Base-by-base conservation (phyloP, 1,140 invertebrate species). In the Leptonema lineaticorne region DNA sequence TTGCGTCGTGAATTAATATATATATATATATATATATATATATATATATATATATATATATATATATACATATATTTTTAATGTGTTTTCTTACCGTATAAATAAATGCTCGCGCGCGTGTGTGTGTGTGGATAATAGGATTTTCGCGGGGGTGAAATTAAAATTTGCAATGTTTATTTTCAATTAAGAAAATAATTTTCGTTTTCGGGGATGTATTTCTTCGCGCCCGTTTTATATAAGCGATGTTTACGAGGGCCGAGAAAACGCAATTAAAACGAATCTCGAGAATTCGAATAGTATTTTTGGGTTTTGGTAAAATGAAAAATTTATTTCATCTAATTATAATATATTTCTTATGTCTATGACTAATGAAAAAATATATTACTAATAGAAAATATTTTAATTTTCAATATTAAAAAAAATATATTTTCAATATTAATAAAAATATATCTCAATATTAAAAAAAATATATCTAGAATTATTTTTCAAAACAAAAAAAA, bases 111-210 rank as follows among this genome's bases (percentile, higher is more conserved):
- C 20, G 27, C 14, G n/a, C 22, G 8, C 22, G 14, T 24, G 18
- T 8, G 4, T 26, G 5, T 8, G 50, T 26, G 37, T 45, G 16
- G 11, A 45, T 53, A 53, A 26, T 26, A 24, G 50, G 2, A 53
- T 26, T 24, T 9, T 14, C 5, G 11, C 4, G 46, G 24, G 46
- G 9, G 11, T 22, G 20, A 20, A 24, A 22, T 26, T 7, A 53
- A 53, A 53, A 53, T 53, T 53, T 53, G 50, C 6, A 8, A 53
- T 53, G 50, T 53, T 53, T 26, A 53, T 53, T 53, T 53, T 53
- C 22, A 53, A 53, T 53, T 53, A 53, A 53, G 50, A 53, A 24
- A 53, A 53, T 53, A 24, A 53, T 53, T 26, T 26, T 53, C 50
- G 14, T 26, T 20, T 26, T 9, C 22, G 27, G n/a, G 22, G 27